Evolutionary conservation across 2,888 invertebrate species (phyloP), one percentile per base, ranked within the genome.

Genomic region (Anoncus sp.): DNA sequence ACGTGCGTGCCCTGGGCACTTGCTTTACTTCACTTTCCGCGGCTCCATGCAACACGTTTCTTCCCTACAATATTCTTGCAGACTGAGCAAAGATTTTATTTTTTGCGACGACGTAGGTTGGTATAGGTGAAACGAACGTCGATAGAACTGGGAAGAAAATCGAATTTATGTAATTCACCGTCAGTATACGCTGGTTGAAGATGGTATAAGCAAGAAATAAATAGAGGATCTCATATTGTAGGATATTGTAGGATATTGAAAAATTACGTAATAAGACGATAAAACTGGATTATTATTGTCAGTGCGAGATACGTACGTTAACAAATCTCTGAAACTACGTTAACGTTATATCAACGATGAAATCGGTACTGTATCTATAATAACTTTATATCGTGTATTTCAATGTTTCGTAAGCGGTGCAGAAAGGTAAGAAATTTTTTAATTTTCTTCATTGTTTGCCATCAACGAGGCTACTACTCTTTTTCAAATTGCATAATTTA

Each of bases 1-100:
- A 80, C 83, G 83, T 83, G 83, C 82, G 81, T 81, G 83, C 82
- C 81, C 79, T 62, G 51, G 80, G 82, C 83, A 72, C 75, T 76
- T 57, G 62, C 75, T 78, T 78, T 75, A 75, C 70, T 75, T 74
- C 73, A 74, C 75, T 82, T 84, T 84, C 85, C 83, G 83, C 74
- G n/a, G 72, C 73, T 59, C 60, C 65, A 45, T 78, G 65, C 70
- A 66, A 57, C 70, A 55, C 74, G 69, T 65, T 67, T 45, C 53
- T 55, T 69, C 60, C 59, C 38, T 55, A 49, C 43, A 63, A 55
- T 57, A 74, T 57, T 67, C 62, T 53, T 63, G 31, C 63, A 43
- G 55, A 74, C 49, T 69, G 22, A n/a, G 24, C 73, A 51, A 73
- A 38, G 69, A 55, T 74, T 27, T 63, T 45, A 57, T 67, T 51